Conservation (phyloP, 2,888 invertebrate genomes). For the Didymodactylos carnosus region DNA sequence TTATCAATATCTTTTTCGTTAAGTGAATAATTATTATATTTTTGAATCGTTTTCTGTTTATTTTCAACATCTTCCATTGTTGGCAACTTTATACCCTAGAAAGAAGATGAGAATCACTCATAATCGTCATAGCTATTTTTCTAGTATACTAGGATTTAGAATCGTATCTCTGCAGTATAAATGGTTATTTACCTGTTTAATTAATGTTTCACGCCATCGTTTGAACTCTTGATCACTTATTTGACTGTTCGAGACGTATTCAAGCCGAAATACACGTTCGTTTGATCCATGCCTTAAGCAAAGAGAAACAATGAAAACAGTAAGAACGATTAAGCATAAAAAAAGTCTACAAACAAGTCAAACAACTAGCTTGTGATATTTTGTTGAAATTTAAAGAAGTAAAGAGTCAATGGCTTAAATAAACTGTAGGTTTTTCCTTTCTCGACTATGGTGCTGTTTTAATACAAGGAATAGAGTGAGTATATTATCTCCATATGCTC, state of each 20-base stretch:
- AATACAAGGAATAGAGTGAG: background rate
- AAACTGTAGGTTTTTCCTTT: too few species aligned
- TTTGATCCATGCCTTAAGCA: conserved; percentile 54
- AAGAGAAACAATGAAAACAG: background rate
- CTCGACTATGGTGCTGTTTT: too few species aligned
- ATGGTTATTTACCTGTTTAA: conserved; percentile 14
- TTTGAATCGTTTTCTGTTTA: conserved; percentile 6
- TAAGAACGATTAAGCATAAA: too few species aligned
- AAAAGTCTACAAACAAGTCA: too few species aligned
- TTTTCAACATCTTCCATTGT: conserved; percentile 6
- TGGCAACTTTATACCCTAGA: conserved; percentile 1
- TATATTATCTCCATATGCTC: too few species aligned
- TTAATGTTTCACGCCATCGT: conserved; percentile 73
- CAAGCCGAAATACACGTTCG: conserved; percentile 72
- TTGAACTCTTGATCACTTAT: conserved; percentile 75
- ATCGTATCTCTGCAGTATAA: background rate
- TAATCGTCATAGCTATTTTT: background rate
- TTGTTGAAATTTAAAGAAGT: too few species aligned
- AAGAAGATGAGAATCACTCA: background rate
- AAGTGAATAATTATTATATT: conserved; percentile 4
- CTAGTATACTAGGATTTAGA: background rate
- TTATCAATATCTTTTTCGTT: conserved; percentile 8
- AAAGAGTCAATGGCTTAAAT: too few species aligned
- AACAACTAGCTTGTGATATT: too few species aligned
- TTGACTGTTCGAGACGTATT: conserved; percentile 78